Conservation (phyloP, 2,888 invertebrate genomes). For the Melipona beecheii region DNA sequence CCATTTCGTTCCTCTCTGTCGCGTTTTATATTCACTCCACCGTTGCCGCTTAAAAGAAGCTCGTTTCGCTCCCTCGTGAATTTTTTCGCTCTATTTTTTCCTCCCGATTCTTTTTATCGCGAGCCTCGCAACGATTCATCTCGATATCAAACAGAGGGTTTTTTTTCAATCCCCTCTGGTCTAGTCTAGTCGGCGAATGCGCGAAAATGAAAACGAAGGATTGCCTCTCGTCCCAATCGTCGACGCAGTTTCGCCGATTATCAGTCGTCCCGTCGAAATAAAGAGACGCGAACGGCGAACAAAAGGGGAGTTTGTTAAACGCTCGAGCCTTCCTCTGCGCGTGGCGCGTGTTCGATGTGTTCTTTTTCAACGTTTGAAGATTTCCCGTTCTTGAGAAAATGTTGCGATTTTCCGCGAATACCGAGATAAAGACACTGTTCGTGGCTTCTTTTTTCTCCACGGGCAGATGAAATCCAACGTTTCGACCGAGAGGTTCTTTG, state of each 20-base stretch:
- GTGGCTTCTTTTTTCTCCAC: background rate
- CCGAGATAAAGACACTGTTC: background rate
- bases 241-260: background rate
- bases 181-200: background rate
- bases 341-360: too few relatives aligned
- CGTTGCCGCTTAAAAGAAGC: background rate
- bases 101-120: constrained; percentile 28
- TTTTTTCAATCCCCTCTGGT: constrained; percentile 6
- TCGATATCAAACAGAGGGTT: constrained; percentile 24
- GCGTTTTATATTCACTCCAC: background rate
- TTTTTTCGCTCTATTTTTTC: background rate
- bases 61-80: background rate
- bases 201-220: constrained; percentile 34
- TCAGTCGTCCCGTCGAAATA: background rate
- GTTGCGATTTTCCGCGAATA: background rate
- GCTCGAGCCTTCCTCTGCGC: background rate
- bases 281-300: background rate
- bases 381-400: background rate
- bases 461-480: constrained; percentile 1
- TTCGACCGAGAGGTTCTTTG: background rate
- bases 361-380: background rate
- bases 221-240: background rate
- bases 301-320: background rate
- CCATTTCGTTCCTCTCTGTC: background rate
- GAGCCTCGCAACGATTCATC: constrained; percentile 13